These are phyloP conservation scores for Eledona agricola DNA, from an alignment of 2,888 invertebrate genomes.

Conservation along the genomic window DNA sequence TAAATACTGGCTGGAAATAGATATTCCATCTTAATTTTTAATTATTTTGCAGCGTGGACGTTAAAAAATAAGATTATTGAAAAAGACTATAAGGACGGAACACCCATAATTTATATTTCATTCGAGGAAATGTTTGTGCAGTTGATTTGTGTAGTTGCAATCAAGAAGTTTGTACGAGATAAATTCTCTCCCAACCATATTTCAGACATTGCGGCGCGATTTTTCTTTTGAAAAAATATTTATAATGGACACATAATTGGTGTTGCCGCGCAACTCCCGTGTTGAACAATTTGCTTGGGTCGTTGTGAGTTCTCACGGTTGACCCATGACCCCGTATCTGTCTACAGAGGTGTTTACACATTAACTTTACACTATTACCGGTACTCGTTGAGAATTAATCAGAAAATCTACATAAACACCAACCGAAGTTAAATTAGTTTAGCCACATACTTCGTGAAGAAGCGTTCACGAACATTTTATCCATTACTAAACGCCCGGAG, in stretches of 20 bases:
- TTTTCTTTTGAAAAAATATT: slow-evolving; percentile 2
- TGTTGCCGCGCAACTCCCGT: slow-evolving; percentile 47
- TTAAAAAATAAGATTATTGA: too few relatives aligned
- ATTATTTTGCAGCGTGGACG: too few relatives aligned
- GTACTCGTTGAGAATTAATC: slow-evolving; percentile 48
- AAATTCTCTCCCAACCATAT: too few relatives aligned
- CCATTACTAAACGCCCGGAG: slow-evolving; percentile 32
- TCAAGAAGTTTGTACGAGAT: too few relatives aligned
- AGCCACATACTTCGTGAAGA: slow-evolving; percentile 29
- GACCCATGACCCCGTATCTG: slow-evolving; percentile 53
- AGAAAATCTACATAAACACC: slow-evolving; percentile 49
- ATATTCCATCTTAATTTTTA: too few relatives aligned
- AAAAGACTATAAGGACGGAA: too few relatives aligned
- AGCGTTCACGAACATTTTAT: slow-evolving; percentile 24
- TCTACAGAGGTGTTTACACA: slow-evolving; percentile 57
- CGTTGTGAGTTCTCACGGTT: slow-evolving; percentile 56
- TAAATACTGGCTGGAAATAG: too few relatives aligned
- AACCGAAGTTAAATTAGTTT: slow-evolving; percentile 34
- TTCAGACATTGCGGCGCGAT: too few relatives aligned
- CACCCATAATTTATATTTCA: too few relatives aligned
- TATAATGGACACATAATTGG: slow-evolving; percentile 20
- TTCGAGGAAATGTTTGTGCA: too few relatives aligned
- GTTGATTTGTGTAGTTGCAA: too few relatives aligned
- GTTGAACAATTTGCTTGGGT: slow-evolving; percentile 55
- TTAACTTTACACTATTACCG: slow-evolving; percentile 53